Evolutionary conservation across 2,113 vertebrate species (phyloP), one percentile per base, ranked within the genome.

Genomic region (Heliornis fulica): DNA sequence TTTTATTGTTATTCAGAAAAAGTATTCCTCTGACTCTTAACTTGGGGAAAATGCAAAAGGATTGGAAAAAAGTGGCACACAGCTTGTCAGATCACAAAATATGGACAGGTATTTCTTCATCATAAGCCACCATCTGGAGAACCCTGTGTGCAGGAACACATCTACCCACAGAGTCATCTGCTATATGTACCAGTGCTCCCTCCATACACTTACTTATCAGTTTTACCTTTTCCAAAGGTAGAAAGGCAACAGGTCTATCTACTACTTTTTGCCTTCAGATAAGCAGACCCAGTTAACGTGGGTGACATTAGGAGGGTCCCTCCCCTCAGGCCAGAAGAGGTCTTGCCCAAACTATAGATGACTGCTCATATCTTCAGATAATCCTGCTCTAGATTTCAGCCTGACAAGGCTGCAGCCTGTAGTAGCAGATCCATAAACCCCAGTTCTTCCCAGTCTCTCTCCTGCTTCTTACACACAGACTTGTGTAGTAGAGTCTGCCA

Each of bases 231-330:
- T 76, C 71, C 57, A 45, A 48, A 36, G 75, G 45, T 0, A 53
- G n/a, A 0, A 28, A 31, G 76, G 50, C 56, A 74, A 65, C 50
- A 69, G 36, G 56, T 77, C 14, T 76, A 82, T 40, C 48, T 83
- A 68, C 57, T 5, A 10, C 7, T 48, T 61, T 9, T 4, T 46
- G 31, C 57, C 26, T 38, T 90, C 34, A 7, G 7, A 12, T 40
- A 22, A 56, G 31, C 71, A 71, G 45, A 59, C 23, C 40, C 54
- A 11, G 77, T 48, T 40, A 3, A 7, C 1, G 22, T 13, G 57
- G 43, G 78, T 54, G 32, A 2, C 1, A 0, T 20, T 0, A 51
- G 38, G 21, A 46, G 10, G 0, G 16, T 43, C 64, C 41, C 61
- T 41, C 66, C 63, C 79, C 51, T 41, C 25, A 14, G 71, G 25